These are phyloP conservation scores for Hylaeus anthracinus DNA, from an alignment of 1,140 invertebrate genomes.

Conservation along the genomic window DNA sequence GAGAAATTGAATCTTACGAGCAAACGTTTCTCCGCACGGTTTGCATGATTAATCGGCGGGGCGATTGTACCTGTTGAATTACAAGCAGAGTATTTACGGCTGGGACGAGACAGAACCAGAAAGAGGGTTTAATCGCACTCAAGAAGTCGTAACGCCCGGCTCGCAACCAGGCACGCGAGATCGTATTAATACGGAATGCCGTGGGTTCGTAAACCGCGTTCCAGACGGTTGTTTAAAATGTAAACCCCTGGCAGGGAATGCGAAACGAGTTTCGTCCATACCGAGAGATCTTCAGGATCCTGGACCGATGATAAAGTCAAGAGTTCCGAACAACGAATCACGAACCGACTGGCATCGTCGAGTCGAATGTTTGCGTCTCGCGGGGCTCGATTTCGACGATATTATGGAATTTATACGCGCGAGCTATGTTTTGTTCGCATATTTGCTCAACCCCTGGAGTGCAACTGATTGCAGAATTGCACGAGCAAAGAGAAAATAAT, in stretches of 20 bases:
- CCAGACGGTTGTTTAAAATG: constrained; percentile 52
- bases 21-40: neutral
- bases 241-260: constrained; percentile 20
- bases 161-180: constrained; percentile 29
- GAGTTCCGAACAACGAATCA: constrained; percentile 19
- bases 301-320: constrained; percentile 40
- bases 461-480: neutral
- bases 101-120: constrained; percentile 34
- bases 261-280: constrained; percentile 4
- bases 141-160: constrained; percentile 51
- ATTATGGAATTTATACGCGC: neutral
- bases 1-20: neutral
- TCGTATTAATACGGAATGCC: constrained; percentile 60
- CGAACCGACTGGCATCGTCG: neutral
- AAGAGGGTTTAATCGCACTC: constrained; percentile 45
- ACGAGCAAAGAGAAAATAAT: constrained; percentile 1
- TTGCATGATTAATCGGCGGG: constrained; percentile 40
- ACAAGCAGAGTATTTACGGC: constrained; percentile 39
- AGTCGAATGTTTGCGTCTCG: neutral
- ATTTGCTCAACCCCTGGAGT: neutral
- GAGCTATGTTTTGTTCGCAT: neutral
- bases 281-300: neutral
- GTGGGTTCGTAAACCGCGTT: constrained; percentile 48
- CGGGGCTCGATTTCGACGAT: neutral
- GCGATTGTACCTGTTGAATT: constrained; percentile 47